A percentile compares a stretch with the other conserved stretches of the same genome.
These are phyloP conservation scores for Phrynocephalus versicolor DNA, from an alignment of 2,113 vertebrate species.

Conservation along the genomic window DNA sequence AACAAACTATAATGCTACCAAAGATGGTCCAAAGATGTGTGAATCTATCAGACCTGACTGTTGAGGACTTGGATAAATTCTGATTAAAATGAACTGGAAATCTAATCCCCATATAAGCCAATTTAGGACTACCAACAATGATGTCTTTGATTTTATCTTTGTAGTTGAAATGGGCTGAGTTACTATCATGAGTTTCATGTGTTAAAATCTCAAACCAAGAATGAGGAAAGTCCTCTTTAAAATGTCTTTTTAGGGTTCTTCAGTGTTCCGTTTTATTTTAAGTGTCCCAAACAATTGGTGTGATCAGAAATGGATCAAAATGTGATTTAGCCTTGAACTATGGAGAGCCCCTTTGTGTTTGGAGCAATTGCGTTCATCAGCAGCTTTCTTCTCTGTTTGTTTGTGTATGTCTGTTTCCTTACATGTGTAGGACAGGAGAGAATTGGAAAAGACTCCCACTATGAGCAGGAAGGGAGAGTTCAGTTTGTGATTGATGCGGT, in stretches of 20 bases:
- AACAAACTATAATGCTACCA: too few species aligned
- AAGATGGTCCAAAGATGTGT: neutral
- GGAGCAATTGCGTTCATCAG: conserved; percentile 7
- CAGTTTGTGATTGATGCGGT: conserved; percentile 96
- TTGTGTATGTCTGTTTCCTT: conserved; percentile 44
- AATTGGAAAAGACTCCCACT: conserved; percentile 89
- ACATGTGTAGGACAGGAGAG: conserved; percentile 87
- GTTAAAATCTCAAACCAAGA: neutral
- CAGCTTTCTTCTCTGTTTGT: neutral
- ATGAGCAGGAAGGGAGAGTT: conserved; percentile 96
- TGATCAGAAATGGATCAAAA: too few species aligned
- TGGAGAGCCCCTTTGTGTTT: rapidly evolving
- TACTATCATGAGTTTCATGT: neutral
- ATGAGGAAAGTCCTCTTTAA: neutral
- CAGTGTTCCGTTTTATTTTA: neutral
- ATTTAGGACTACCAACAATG: neutral
- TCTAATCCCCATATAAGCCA: neutral
- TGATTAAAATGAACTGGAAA: neutral
- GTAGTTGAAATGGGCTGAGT: neutral
- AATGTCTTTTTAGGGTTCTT: too few species aligned
- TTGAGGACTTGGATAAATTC: neutral
- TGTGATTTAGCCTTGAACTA: rapidly evolving
- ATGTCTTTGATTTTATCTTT: neutral
- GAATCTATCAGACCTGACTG: neutral
- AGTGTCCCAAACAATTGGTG: too few species aligned